phyloP scores from a whole-genome alignment of 2,888 invertebrate genomes.

The Balanococcus diminutus region DNA sequence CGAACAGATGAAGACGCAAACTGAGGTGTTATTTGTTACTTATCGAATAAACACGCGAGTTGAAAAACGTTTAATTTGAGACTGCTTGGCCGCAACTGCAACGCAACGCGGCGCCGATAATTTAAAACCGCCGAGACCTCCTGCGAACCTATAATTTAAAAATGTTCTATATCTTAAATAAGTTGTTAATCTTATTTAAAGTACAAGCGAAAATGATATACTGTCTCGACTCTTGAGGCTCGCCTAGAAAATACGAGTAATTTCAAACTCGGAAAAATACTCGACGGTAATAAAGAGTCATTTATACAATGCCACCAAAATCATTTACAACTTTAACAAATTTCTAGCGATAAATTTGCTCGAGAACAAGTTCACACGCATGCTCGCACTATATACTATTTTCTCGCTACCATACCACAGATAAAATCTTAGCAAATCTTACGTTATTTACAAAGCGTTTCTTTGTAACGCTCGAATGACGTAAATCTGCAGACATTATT shows the following conservation, averaged over 20 bases:
- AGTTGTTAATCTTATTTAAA: slow-evolving; percentile 9
- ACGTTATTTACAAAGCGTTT: slow-evolving; percentile 15
- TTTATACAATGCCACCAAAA: slow-evolving; percentile 3
- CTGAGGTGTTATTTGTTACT: not conserved
- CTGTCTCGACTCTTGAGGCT: not conserved
- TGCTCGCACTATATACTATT: not conserved
- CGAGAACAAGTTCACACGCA: not conserved
- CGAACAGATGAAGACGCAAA: not conserved
- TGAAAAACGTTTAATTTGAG: not conserved
- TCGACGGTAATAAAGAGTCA: not conserved
- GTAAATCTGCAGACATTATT: slow-evolving; percentile 28
- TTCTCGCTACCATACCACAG: not conserved
- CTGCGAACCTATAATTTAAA: slow-evolving; percentile 25
- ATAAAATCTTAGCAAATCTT: not conserved
- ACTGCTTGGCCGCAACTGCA: not conserved
- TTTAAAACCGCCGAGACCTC: not conserved
- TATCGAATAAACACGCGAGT: not conserved
- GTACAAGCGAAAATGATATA: not conserved
- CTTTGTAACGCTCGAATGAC: slow-evolving; percentile 11
- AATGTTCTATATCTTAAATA: slow-evolving; percentile 20
- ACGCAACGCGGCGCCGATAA: no score
- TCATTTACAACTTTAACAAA: slow-evolving; percentile 37
- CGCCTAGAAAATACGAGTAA: not conserved
- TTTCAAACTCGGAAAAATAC: not conserved
- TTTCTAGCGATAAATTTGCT: not conserved